Evolutionary conservation across 2,888 invertebrate species (phyloP).

Genomic region (Catocala nupta): DNA sequence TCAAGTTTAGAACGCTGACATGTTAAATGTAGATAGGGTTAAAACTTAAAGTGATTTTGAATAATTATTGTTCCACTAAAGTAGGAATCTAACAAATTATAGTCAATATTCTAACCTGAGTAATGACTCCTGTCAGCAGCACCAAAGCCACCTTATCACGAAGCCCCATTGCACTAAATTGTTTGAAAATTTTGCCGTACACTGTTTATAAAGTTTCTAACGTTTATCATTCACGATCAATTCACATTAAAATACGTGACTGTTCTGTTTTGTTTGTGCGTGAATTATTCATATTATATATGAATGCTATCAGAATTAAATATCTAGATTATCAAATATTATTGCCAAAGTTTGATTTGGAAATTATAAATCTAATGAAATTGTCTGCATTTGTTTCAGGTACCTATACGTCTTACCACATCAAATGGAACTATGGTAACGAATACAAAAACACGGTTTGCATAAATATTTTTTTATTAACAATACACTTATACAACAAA

Average conservation of each 20-base stretch:
- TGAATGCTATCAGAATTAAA: slow-evolving; percentile 12
- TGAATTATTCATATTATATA: slow-evolving; percentile 13
- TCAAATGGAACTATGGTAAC: not conserved
- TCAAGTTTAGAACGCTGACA: not conserved
- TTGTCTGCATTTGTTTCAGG: slow-evolving; percentile 29
- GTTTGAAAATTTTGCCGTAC: slow-evolving; percentile 17
- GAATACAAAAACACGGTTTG: not conserved
- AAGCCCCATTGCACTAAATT: slow-evolving; percentile 64
- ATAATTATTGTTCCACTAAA: no score
- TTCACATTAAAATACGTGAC: slow-evolving; percentile 34
- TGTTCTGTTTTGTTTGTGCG: slow-evolving; percentile 10
- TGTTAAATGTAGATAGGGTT: no score
- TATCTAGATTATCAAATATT: slow-evolving; percentile 6
- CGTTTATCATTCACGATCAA: slow-evolving; percentile 14
- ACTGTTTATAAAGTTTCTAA: not conserved
- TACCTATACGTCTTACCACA: slow-evolving; percentile 10
- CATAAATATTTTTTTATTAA: no score
- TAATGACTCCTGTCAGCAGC: slow-evolving; percentile 47
- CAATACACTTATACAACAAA: no score
- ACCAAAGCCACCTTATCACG: slow-evolving; percentile 64
- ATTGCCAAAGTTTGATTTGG: slow-evolving; percentile 12
- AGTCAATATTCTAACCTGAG: slow-evolving; percentile 59
- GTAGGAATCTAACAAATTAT: no score
- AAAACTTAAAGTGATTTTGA: no score
- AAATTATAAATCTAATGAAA: slow-evolving; percentile 17